Percentiles rank a stretch among this genome's conserved stretches.
phyloP scores from a whole-genome alignment of 2,888 invertebrate species.

The Sinohyriopsis cumingii region DNA sequence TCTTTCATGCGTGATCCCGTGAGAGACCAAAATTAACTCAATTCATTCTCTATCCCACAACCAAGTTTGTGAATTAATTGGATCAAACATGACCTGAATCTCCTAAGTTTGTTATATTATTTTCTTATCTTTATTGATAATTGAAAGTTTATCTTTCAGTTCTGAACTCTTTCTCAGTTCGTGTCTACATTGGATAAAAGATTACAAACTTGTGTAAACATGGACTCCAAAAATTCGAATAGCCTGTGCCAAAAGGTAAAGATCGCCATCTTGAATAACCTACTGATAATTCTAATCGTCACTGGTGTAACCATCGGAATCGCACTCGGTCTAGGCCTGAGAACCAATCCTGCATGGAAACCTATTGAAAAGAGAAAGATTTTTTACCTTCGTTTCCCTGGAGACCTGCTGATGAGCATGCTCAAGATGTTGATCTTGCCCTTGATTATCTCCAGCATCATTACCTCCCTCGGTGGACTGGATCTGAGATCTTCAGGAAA shows the following conservation, averaged over 20 bases:
- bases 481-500: slow-evolving; percentile 87
- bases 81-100: no score
- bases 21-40: no score
- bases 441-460: slow-evolving; percentile 78
- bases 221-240: no score
- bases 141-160: no score
- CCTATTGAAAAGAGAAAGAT: slow-evolving; percentile 79
- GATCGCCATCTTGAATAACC: slow-evolving; percentile 60
- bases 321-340: slow-evolving; percentile 74
- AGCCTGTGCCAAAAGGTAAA: slow-evolving; percentile 3
- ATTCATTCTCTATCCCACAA: no score
- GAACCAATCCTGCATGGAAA: slow-evolving; percentile 73
- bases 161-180: no score
- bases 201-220: no score
- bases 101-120: no score
- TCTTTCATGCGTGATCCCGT: no score
- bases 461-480: slow-evolving; percentile 85
- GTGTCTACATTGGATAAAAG: no score
- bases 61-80: no score
- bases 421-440: slow-evolving; percentile 81
- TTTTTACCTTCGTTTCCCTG: slow-evolving; percentile 79
- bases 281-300: slow-evolving; percentile 77
- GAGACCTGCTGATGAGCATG: slow-evolving; percentile 80
- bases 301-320: slow-evolving; percentile 75
- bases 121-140: no score